These are phyloP conservation scores for Pituophis catenifer DNA, from an alignment of 2,113 vertebrate genomes.

Conservation along the genomic window DNA sequence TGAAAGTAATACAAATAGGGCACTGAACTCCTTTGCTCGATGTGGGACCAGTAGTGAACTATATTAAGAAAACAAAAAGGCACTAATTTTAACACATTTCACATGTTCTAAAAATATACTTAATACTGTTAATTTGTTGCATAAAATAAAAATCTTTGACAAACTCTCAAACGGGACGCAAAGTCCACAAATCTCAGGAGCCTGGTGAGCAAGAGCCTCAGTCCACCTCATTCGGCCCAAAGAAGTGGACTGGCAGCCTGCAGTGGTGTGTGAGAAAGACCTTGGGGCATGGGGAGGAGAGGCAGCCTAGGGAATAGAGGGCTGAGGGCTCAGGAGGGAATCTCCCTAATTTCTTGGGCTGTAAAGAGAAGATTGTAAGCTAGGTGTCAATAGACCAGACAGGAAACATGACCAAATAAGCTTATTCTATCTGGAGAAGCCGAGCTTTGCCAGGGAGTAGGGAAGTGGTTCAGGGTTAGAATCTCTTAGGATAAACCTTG, in stretches of 20 bases:
- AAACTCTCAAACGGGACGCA: constrained; percentile 77
- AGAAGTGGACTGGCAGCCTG: background rate
- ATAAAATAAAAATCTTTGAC: constrained; percentile 81
- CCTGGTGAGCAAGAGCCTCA: background rate
- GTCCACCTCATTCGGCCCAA: background rate
- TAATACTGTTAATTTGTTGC: constrained; percentile 97
- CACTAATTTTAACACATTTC: constrained; percentile 83
- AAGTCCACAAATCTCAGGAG: constrained; percentile 78
- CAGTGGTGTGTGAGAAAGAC: background rate
- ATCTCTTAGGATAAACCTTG: background rate
- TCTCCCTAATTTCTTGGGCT: background rate
- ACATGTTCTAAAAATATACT: constrained; percentile 85
- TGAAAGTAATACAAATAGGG: constrained; percentile 76
- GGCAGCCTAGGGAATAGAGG: background rate
- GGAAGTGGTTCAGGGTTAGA: background rate
- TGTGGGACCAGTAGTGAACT: constrained; percentile 81
- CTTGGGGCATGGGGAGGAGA: background rate
- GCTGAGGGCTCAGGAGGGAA: background rate
- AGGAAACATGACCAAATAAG: background rate
- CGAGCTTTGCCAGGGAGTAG: background rate
- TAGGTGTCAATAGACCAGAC: background rate
- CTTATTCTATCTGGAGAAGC: background rate
- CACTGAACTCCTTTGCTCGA: constrained; percentile 75
- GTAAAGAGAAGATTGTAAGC: background rate
- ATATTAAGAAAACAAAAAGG: constrained; percentile 92